Base-by-base conservation (phyloP, 1,140 invertebrate species). In the Hetaerina americana region DNA sequence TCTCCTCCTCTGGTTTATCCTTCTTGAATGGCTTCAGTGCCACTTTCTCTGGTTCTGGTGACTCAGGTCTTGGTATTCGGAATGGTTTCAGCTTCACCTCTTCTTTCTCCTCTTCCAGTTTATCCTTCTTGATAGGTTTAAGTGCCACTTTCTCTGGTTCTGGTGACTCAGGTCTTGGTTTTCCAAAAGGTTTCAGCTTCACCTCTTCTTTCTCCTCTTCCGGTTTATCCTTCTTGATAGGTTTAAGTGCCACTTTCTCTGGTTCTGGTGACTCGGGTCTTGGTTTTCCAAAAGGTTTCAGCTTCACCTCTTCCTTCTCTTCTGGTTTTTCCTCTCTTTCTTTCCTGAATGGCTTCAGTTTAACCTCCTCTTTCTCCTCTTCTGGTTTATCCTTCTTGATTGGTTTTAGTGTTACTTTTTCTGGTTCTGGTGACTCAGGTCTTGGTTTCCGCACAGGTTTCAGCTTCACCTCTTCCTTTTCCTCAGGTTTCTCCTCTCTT, bases 101-200 rank as follows among this genome's bases (percentile, higher is more conserved):
- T 26, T 29, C 29, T 73, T 6, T 24, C 26, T 66, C 22, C 24
- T 28, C 28, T 70, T 73, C 69, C 31, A 49, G 66, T 67, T 67
- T 22, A 8, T n/a, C 26, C 22, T n/a, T 67, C 5, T 8, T 5
- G 66, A 26, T 26, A 26, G 76, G 69, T 25, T 74, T 74, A 5
- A 69, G 28, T 25, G 40, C 3, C 15, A 57, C 15, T 27, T 78
- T 73, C 74, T 80, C 80, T 77, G 80, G 73, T 66, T 83, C 79
- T 70, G 81, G 80, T 70, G 18, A 22, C 27, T 26, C 26, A 1
- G 5, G 22, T 49, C 66, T 66, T 28, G 5, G 26, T 18, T 29
- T 29, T 5, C 25, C 24, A 25, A 72, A n/a, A n/a, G n/a, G 27
- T 28, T 69, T 69, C 10, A n/a, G 8, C 27, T 27, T 31, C 70